Conservation (phyloP, 2,888 invertebrate species). For the Acrobeloides nanus region DNA sequence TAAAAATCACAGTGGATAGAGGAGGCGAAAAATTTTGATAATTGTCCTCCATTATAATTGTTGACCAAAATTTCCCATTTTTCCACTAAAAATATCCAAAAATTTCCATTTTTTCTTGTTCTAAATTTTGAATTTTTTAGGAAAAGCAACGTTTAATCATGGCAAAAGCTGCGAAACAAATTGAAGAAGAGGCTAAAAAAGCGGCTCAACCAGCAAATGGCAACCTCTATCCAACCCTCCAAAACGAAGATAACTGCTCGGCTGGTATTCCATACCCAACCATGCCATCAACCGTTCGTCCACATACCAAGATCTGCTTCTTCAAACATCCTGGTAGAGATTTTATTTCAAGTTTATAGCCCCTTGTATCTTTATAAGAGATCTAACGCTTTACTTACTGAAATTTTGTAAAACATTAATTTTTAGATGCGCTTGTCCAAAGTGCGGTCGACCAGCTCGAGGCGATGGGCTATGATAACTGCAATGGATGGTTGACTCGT, state of each 20-base stretch:
- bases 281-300: too few relatives aligned
- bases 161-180: too few relatives aligned
- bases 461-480: slow-evolving; percentile 24
- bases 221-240: neutral
- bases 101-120: too few relatives aligned
- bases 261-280: slow-evolving; percentile 16
- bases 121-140: too few relatives aligned
- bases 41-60: too few relatives aligned
- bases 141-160: too few relatives aligned
- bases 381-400: too few relatives aligned
- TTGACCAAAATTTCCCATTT: too few relatives aligned
- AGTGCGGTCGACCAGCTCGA: slow-evolving; percentile 13
- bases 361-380: too few relatives aligned
- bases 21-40: neutral
- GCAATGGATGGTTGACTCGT: slow-evolving; percentile 17
- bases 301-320: slow-evolving; percentile 7
- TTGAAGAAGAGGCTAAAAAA: too few relatives aligned
- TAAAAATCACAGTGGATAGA: neutral
- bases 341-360: too few relatives aligned
- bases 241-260: slow-evolving; percentile 5
- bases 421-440: slow-evolving; percentile 11
- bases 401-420: neutral
- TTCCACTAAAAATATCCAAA: too few relatives aligned
- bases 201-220: neutral
- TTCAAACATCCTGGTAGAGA: slow-evolving; percentile 5